Conservation (phyloP, 2,113 vertebrate species). For the Alexandromys fortis region DNA sequence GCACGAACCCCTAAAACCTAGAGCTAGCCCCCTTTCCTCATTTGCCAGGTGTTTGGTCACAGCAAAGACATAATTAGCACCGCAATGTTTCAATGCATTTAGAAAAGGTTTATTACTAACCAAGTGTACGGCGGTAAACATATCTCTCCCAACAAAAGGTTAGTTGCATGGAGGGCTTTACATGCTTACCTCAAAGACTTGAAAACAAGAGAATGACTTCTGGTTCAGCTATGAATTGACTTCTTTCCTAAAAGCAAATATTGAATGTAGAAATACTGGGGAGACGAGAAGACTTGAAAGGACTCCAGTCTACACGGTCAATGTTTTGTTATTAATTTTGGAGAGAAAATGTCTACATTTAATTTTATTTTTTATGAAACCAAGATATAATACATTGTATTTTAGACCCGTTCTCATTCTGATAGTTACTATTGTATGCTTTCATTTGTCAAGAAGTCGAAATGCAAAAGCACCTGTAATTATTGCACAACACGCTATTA, state of each 20-base stretch:
- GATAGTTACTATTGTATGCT: background rate
- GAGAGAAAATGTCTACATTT: background rate
- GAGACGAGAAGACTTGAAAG: background rate
- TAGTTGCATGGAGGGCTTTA: background rate
- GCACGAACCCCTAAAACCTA: background rate
- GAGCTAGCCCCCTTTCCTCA: background rate
- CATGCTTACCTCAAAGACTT: background rate
- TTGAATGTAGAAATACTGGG: background rate
- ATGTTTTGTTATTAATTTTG: background rate
- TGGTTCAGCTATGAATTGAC: background rate
- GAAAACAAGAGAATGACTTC: background rate
- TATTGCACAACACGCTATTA: background rate
- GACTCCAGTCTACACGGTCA: background rate
- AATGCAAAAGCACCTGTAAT: background rate
- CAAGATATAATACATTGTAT: background rate
- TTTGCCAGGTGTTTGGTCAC: too few relatives aligned
- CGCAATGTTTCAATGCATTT: background rate
- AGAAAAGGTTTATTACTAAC: background rate
- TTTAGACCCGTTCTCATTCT: background rate
- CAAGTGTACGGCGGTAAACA: background rate
- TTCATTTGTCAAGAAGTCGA: background rate
- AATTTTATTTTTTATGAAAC: conserved; percentile 5
- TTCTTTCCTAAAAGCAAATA: background rate
- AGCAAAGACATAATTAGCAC: background rate
- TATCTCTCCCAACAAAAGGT: background rate